These are phyloP conservation scores for Conus canariensis DNA, from an alignment of 2,888 invertebrate genomes.

Conservation along the genomic window DNA sequence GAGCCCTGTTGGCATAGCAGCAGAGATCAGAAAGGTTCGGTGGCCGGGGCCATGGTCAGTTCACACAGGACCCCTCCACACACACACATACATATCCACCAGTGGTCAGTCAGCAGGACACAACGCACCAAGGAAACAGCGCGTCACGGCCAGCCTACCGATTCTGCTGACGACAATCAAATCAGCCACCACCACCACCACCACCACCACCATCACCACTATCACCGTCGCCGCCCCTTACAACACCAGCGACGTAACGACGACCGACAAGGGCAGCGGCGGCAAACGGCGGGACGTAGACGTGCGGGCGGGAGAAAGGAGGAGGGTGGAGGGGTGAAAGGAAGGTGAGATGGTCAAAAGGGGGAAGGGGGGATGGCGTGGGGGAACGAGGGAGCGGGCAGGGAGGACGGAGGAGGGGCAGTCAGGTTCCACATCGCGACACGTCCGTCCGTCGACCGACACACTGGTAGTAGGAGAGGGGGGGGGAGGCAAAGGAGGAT, in stretches of 20 bases:
- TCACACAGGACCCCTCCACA: too few species aligned
- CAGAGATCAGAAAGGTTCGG: not conserved
- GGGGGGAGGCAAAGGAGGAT: too few species aligned
- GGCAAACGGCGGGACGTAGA: not conserved
- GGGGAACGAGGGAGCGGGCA: not conserved
- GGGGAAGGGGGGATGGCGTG: not conserved
- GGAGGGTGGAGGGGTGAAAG: not conserved
- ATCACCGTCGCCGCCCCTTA: not conserved
- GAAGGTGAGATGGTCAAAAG: not conserved
- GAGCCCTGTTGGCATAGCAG: not conserved
- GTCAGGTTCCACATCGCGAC: not conserved
- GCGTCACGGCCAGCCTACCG: not conserved
- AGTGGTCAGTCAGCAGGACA: too few species aligned
- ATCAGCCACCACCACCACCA: conserved; percentile 2
- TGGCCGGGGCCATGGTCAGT: not conserved
- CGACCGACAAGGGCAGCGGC: not conserved
- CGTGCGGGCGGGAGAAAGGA: not conserved
- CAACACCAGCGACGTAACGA: conserved; percentile 7
- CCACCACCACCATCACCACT: not conserved
- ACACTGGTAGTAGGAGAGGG: too few species aligned
- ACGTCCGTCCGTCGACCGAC: not conserved
- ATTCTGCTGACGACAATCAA: conserved; percentile 22
- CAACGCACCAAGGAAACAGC: not conserved
- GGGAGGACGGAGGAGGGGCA: not conserved
- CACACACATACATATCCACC: too few species aligned